Evolutionary conservation across 1,140 invertebrate genomes (phyloP).

Genomic region (Grapholita molesta): DNA sequence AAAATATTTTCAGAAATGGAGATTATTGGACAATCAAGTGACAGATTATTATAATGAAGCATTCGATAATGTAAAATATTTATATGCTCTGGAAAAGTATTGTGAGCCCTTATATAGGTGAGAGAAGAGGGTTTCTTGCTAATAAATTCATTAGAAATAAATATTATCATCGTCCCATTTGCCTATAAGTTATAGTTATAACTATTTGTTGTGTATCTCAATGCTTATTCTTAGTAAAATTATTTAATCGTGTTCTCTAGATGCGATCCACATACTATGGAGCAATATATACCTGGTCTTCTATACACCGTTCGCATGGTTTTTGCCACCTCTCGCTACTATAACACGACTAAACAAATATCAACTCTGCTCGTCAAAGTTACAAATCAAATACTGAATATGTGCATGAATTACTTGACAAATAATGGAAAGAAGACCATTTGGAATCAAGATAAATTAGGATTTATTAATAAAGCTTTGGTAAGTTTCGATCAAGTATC

Average conservation of each 20-base stretch:
- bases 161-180: neutral
- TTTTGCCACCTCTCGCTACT: constrained; percentile 91
- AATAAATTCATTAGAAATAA: neutral
- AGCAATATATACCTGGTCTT: constrained; percentile 83
- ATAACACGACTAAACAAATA: constrained; percentile 89
- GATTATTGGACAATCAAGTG: constrained; percentile 84
- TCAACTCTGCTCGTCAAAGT: constrained; percentile 89
- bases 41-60: constrained; percentile 89
- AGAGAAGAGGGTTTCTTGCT: neutral
- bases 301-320: constrained; percentile 89
- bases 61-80: constrained; percentile 92
- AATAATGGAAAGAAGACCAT: constrained; percentile 81
- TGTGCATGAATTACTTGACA: constrained; percentile 84
- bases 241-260: constrained; percentile 33
- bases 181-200: too few relatives aligned
- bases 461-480: constrained; percentile 73
- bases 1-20: constrained; percentile 83
- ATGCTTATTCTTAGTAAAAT: neutral
- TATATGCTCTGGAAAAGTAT: constrained; percentile 92
- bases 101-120: constrained; percentile 89
- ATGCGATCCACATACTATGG: constrained; percentile 84
- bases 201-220: too few relatives aligned
- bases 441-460: constrained; percentile 84
- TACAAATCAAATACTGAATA: constrained; percentile 87
- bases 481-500: neutral